Base-by-base conservation (phyloP, 2,888 invertebrate genomes). In the Linyphia triangularis region DNA sequence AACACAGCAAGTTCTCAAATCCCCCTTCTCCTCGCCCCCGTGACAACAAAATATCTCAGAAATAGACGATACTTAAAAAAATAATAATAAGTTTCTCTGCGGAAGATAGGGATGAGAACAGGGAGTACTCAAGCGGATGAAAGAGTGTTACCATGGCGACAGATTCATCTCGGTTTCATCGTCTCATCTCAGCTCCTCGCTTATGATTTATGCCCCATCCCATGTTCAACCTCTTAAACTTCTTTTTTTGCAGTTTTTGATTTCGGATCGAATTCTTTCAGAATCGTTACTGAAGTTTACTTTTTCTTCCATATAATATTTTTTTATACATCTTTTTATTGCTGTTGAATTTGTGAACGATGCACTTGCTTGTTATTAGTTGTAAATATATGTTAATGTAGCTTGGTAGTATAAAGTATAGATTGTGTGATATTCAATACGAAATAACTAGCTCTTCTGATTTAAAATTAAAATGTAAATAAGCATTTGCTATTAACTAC, bases 81-180 rank as follows among this genome's bases (percentile, higher is more conserved):
- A 59, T 51, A 72, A 51, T 67, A 79, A 79, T 65, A 79, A 65
- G 65, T 67, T 79, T 28, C 63, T 24, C 51, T 19, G n/a, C 26
- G 40, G 24, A 57, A 61, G 85, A 78, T 37, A 78, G n/a, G n/a
- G 70, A 70, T 78, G 78, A 78, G n/a, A 63, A 43, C 26, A 70
- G 30, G 24, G 85, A 77, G 57, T 69, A 85, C 67, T 69, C 69
- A 85, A 43, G 85, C 70, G 78, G 63, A 78, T 85, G 70, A 78
- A 43, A 59, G 70, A 16, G 69, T 30, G 86, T 86, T 73, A 24
- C 79, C 59, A 81, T 86, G 79, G 43, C 59, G 26, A 82, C 86
- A 67, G 79, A 79, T 73, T 86, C 85, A 79, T 86, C 72, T 77
- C 65, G 65, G 65, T 83, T 65, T 83, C 79, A 86, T 86, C 79